A percentile compares a stretch with the other conserved stretches of the same genome.
These are phyloP conservation scores for Caenorhabditis latens DNA, from an alignment of 1,140 invertebrate genomes.

Conservation along the genomic window DNA sequence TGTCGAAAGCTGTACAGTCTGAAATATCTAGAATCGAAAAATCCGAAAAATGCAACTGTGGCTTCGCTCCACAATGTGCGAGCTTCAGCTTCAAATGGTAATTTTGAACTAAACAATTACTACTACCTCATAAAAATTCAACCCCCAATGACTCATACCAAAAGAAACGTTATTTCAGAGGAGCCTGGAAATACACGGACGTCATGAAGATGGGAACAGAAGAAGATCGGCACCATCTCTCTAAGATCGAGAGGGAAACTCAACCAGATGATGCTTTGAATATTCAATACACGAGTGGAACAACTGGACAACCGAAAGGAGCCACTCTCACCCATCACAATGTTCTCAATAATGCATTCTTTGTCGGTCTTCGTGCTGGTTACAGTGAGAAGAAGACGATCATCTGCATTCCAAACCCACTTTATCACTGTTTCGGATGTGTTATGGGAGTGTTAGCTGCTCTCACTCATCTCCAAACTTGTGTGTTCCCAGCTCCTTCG, in stretches of 20 bases:
- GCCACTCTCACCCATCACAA: slow-evolving; percentile 86
- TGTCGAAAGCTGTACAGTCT: background rate
- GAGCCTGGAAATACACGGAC: slow-evolving; percentile 75
- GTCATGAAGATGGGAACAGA: slow-evolving; percentile 74
- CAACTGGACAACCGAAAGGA: slow-evolving; percentile 90
- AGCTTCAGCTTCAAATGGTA: background rate
- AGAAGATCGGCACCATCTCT: slow-evolving; percentile 78
- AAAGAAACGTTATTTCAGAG: slow-evolving; percentile 66
- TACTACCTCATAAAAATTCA: no score
- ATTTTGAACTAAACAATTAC: background rate
- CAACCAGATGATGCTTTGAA: slow-evolving; percentile 78
- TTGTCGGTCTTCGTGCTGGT: slow-evolving; percentile 82
- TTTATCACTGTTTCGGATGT: slow-evolving; percentile 92
- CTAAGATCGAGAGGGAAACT: slow-evolving; percentile 79
- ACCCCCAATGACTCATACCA: background rate
- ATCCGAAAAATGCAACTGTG: no score
- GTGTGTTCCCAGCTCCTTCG: slow-evolving; percentile 83
- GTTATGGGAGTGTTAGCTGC: slow-evolving; percentile 83
- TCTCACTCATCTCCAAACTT: slow-evolving; percentile 82
- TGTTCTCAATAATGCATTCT: slow-evolving; percentile 88
- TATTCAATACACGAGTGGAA: slow-evolving; percentile 80
- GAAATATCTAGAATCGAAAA: no score
- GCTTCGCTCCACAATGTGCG: no score
- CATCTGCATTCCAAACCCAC: slow-evolving; percentile 85
- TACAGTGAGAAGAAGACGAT: slow-evolving; percentile 79